Evolutionary conservation across 2,797 vertebrate genomes (phyloP).

Genomic region (Thripadectes ignobilis): DNA sequence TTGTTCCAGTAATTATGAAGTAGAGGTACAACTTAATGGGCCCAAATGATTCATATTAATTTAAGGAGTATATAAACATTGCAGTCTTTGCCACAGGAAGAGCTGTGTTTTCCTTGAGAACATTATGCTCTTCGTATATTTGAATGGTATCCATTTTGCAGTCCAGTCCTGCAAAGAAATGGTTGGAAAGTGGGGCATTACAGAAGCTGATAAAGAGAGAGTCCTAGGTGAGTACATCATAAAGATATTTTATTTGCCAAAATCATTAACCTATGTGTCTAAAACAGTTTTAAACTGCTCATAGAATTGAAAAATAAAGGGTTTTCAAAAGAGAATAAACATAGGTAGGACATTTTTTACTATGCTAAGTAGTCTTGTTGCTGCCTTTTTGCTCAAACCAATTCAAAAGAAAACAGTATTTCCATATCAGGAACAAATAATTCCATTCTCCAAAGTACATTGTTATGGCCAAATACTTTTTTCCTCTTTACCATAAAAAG

Average conservation of each 20-base stretch:
- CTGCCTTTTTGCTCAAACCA: constrained; percentile 8
- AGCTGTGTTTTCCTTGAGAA: constrained; percentile 54
- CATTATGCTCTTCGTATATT: background rate
- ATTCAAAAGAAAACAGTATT: constrained; percentile 57
- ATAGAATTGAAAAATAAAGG: constrained; percentile 31
- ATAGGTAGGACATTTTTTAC: constrained; percentile 21
- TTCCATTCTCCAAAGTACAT: background rate
- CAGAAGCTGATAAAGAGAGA: constrained; percentile 10
- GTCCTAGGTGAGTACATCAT: background rate
- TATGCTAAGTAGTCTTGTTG: constrained; percentile 26
- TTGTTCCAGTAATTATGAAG: constrained; percentile 56
- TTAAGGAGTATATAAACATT: background rate
- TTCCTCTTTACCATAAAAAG: background rate
- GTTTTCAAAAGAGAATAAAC: constrained; percentile 58
- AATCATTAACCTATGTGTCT: background rate
- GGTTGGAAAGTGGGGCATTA: constrained; percentile 12
- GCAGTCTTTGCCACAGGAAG: constrained; percentile 29
- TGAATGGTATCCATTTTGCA: constrained; percentile 38
- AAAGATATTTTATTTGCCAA: constrained; percentile 25
- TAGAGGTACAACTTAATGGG: constrained; percentile 15
- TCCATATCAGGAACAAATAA: constrained; percentile 35
- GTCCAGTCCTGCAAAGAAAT: constrained; percentile 31
- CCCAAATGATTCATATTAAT: constrained; percentile 14
- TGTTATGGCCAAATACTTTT: background rate
- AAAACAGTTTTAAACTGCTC: constrained; percentile 8